phyloP scores from a whole-genome alignment of 2,113 vertebrate species.

The Campylorhamphus procurvoides region DNA sequence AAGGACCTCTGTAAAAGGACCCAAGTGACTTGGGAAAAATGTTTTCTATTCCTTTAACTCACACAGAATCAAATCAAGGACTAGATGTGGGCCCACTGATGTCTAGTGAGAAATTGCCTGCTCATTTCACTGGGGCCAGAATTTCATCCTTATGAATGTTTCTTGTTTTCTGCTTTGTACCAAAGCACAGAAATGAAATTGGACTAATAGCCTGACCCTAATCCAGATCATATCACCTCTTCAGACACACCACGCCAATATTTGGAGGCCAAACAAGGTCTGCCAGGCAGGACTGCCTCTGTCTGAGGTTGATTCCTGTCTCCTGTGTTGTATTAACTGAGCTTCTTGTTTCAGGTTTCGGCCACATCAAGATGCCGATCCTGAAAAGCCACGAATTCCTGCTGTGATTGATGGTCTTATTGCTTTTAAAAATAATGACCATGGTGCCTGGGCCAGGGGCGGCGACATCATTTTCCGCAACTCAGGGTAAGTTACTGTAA shows the following conservation, averaged over 20 bases:
- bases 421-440: slow-evolving; percentile 71
- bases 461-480: slow-evolving; percentile 60
- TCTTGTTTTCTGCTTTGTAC: background rate
- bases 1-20: background rate
- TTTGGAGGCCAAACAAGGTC: background rate
- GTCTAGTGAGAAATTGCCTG: background rate
- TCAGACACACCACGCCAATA: background rate
- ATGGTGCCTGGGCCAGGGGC: slow-evolving; percentile 38
- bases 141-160: background rate
- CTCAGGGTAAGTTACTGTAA: slow-evolving; percentile 56
- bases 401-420: slow-evolving; percentile 60
- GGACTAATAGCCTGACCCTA: background rate
- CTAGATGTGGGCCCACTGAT: background rate
- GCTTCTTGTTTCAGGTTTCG: slow-evolving; percentile 36
- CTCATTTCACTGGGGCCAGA: background rate
- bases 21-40: background rate
- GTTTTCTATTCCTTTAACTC: background rate
- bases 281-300: background rate
- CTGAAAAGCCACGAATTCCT: slow-evolving; percentile 52
- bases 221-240: background rate
- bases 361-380: slow-evolving; percentile 68
- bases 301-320: background rate
- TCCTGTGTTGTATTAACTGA: background rate
- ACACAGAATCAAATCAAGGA: background rate
- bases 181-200: background rate